Evolutionary conservation across 2,113 vertebrate genomes (phyloP).

Genomic region (Castor canadensis): DNA sequence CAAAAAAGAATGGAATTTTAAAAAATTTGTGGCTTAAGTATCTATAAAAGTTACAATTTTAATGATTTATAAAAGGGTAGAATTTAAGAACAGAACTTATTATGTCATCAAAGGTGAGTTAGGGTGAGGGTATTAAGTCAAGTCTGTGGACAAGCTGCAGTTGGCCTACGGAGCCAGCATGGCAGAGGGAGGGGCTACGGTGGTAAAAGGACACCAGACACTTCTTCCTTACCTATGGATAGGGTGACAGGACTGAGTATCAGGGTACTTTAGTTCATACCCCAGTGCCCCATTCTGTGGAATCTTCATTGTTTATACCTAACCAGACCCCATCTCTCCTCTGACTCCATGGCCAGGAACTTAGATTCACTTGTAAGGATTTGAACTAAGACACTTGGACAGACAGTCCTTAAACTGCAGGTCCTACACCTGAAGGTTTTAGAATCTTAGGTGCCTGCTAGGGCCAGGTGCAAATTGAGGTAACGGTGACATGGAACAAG

Average conservation of each 20-base stretch:
- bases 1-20: not conserved
- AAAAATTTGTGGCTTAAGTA: not conserved
- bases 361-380: conserved; percentile 25
- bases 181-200: not conserved
- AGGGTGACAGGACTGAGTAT: not conserved
- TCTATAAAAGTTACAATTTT: not conserved
- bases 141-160: not conserved
- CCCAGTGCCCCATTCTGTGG: not conserved
- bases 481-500: not conserved
- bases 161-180: not conserved
- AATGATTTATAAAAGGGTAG: not conserved
- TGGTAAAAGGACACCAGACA: not conserved
- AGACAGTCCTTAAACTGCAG: not conserved
- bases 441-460: not conserved
- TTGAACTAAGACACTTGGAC: not conserved
- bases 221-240: not conserved
- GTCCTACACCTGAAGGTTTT: not conserved
- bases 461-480: not conserved
- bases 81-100: not conserved
- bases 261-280: not conserved
- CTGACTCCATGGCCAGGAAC: not conserved
- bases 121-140: not conserved
- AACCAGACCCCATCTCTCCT: not conserved
- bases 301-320: not conserved
- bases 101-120: not conserved